Evolutionary conservation across 2,797 vertebrate genomes (phyloP), one percentile per base, ranked within the genome.

Genomic region (Xenops minutus): DNA sequence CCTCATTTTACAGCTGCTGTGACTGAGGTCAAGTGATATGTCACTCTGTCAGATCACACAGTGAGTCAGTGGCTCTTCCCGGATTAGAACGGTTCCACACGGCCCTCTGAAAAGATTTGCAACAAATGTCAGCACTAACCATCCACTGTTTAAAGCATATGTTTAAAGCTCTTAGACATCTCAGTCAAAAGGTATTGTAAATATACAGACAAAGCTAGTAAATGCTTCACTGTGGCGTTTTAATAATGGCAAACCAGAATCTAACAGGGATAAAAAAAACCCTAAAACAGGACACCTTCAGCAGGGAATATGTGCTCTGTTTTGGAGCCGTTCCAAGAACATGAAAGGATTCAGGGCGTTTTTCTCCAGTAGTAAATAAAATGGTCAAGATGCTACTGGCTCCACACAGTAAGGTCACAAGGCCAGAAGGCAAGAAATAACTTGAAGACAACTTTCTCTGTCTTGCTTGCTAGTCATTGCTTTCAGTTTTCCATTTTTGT

Each of bases 31-130:
- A 97, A 97, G 97, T 96, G 96, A 97, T 96, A 95, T 97, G 97
- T 97, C 97, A 97, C 81, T 95, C 92, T 97, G 97, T 96, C 97
- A 95, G 96, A 94, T 97, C 97, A 95, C 97, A 97, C 96, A 97
- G 95, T 10, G 67, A 96, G 95, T 39, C 95, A 94, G 94, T 88
- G 96, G 92, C 95, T 97, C 97, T 97, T 97, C 96, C 89, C 74
- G 89, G 97, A 96, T 97, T 97, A 97, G 95, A 88, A 94, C 36
- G 12, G 80, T 77, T 96, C 94, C 96, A 74, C 95, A 96, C 1
- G 11, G 96, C 85, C 89, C 76, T 75, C 79, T 97, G 96, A 97
- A 97, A 96, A 95, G 97, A 92, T 97, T 51, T 94, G 95, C 91
- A 96, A 97, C 96, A 97, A 96, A 95, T 95, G 95, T 92, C 95